A percentile compares a stretch with the other conserved stretches of the same genome.
These are phyloP conservation scores for Galago senegalensis DNA, from an alignment of 2,797 vertebrate species.

Conservation along the genomic window DNA sequence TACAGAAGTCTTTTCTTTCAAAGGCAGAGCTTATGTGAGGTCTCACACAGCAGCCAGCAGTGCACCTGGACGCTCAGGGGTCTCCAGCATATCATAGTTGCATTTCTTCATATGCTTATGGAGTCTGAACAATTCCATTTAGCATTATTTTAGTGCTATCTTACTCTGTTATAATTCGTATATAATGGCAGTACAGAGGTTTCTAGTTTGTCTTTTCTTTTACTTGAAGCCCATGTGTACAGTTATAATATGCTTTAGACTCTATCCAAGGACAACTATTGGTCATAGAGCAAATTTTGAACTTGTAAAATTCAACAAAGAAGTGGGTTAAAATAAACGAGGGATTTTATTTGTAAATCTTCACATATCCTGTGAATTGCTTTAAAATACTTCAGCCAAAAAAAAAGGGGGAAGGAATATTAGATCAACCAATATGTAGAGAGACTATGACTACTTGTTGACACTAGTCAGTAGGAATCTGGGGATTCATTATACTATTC, in stretches of 20 bases:
- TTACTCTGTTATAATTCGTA: not conserved
- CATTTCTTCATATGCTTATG: not conserved
- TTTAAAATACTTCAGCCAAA: not conserved
- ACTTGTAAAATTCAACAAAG: not conserved
- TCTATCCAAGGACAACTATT: not conserved
- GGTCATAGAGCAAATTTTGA: not conserved
- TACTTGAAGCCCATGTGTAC: not conserved
- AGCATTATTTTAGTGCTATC: rapidly evolving
- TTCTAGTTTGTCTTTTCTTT: not conserved
- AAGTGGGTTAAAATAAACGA: not conserved
- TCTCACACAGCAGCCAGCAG: not conserved
- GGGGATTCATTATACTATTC: not conserved
- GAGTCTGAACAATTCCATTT: not conserved
- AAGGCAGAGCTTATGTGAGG: not conserved
- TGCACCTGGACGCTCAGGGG: rapidly evolving
- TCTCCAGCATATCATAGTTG: rapidly evolving
- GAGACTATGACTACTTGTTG: not conserved
- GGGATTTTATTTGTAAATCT: constrained; percentile 23
- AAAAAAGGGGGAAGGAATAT: not conserved
- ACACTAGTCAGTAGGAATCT: not conserved
- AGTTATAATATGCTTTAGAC: not conserved
- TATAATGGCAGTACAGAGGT: not conserved
- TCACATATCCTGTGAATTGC: not conserved
- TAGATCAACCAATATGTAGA: not conserved
- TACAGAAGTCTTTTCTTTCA: not conserved